Base-by-base conservation (phyloP, 2,113 vertebrate species). In the Scomber colias region DNA sequence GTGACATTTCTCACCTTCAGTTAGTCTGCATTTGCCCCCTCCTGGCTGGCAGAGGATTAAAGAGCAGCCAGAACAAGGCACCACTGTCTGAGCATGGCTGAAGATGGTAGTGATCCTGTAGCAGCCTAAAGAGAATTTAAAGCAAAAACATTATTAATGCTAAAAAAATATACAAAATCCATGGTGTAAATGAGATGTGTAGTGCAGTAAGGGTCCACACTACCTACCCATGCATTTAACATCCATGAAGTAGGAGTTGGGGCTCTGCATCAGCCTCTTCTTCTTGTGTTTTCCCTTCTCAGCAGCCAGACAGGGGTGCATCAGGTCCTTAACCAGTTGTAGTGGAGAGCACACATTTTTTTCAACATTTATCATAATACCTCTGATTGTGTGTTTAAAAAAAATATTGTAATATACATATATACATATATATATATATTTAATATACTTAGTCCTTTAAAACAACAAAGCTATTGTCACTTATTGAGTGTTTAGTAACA, bases 211-310 rank as follows among this genome's bases (percentile, higher is more conserved):
- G 9, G 3, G 1, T 21, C 35, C 11, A 30, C 0, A 4, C 30
- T 45, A 13, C 67, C 17, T 62, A 96, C 96, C 96, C 77, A 94
- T 92, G 83, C 96, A 97, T 60, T 97, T 97, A 11, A 97, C 96
- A 56, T 97, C 96, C 96, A 97, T 96, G 82, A 97, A 97, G 83
- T 96, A 97, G 48, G 96, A 96, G 83, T 97, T 97, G 17, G 96
- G 96, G 48, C 95, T 95, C 92, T 97, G 96, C 50, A 97, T 96
- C 88, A 97, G 93, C 75, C 96, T 95, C 91, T 96, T 97, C 92
- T 97, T 97, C 94, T 97, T 97, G 89, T 97, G 96, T 73, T 83
- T 95, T 81, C 93, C 79, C 90, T 93, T 95, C 92, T 97, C 95
- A 89, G 95, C 95, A 1, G 91, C 88, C 0, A 95, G 92, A 62